phyloP scores from a whole-genome alignment of 2,888 invertebrate species.

The Timema podura region DNA sequence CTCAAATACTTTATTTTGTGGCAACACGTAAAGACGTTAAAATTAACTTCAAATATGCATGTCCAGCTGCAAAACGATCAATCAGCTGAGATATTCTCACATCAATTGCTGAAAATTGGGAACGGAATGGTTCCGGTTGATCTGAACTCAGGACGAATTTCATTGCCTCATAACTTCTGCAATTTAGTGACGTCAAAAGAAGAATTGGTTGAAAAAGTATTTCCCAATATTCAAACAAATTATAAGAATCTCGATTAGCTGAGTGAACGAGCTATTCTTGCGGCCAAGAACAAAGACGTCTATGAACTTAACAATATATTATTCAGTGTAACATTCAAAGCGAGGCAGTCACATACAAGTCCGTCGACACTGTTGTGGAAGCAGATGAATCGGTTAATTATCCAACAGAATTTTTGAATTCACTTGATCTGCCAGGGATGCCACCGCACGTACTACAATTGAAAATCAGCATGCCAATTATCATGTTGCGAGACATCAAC shows the following conservation, averaged over 20 bases:
- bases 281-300: no score
- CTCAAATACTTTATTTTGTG: no score
- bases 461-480: no score
- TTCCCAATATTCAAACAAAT: constrained; percentile 21
- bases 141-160: constrained; percentile 6
- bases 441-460: constrained; percentile 25
- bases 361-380: constrained; percentile 28
- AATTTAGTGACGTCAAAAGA: constrained; percentile 22
- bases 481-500: no score
- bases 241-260: not conserved
- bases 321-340: constrained; percentile 22
- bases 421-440: constrained; percentile 14
- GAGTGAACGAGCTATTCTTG: constrained; percentile 1
- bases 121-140: not conserved
- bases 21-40: not conserved
- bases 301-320: constrained; percentile 19
- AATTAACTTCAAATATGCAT: constrained; percentile 7
- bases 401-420: no score
- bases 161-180: constrained; percentile 6
- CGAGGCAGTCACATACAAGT: constrained; percentile 16
- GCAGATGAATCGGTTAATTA: constrained; percentile 16
- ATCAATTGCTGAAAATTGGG: not conserved
- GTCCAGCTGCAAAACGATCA: not conserved
- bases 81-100: no score
- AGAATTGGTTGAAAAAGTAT: constrained; percentile 24